Percentiles rank a stretch among this genome's conserved stretches.
Evolutionary conservation across 2,888 invertebrate genomes (phyloP).

Genomic region (Shargacucullia verbasci): DNA sequence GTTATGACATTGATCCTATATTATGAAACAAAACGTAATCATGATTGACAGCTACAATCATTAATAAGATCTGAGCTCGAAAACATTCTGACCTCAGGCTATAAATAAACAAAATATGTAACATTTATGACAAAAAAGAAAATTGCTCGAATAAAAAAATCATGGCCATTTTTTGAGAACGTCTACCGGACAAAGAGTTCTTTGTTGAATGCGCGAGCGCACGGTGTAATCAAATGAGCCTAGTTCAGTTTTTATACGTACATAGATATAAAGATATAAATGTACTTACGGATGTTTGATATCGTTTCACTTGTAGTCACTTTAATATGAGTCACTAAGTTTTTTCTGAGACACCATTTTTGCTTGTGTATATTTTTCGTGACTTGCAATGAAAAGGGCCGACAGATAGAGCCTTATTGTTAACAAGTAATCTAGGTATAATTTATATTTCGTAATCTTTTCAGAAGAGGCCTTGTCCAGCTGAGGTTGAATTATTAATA

Average conservation of each 20-base stretch:
- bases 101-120: conserved; percentile 32
- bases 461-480: too few relatives aligned
- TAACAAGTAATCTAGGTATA: not conserved
- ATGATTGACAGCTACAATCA: conserved; percentile 25
- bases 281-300: conserved; percentile 25
- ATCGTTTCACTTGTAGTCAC: conserved; percentile 22
- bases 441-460: not conserved
- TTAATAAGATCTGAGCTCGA: conserved; percentile 20
- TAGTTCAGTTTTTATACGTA: conserved; percentile 34
- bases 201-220: conserved; percentile 52
- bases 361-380: conserved; percentile 11
- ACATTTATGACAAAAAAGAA: conserved; percentile 44
- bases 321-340: conserved; percentile 20
- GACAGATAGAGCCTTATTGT: not conserved
- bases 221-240: conserved; percentile 28
- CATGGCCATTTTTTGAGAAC: conserved; percentile 57
- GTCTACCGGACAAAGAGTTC: conserved; percentile 41
- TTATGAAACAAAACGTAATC: conserved; percentile 14
- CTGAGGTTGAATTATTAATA: too few relatives aligned
- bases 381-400: conserved; percentile 19
- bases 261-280: conserved; percentile 23
- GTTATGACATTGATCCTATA: not conserved
- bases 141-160: conserved; percentile 48
- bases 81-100: conserved; percentile 31
- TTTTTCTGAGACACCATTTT: conserved; percentile 13